These are phyloP conservation scores for Stenolophus ochropezus DNA, from an alignment of 2,888 invertebrate genomes.

Conservation along the genomic window DNA sequence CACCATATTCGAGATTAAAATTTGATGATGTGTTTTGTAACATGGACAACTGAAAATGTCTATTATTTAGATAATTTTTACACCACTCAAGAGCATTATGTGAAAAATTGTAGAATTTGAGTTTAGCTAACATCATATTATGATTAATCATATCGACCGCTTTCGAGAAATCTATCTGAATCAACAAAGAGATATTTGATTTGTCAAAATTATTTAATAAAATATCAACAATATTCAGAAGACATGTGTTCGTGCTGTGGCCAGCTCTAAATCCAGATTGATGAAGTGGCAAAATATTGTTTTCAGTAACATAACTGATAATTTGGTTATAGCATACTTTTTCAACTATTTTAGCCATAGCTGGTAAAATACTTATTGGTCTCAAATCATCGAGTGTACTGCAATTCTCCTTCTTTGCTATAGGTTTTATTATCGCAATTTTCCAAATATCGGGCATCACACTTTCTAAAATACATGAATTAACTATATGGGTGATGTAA, in stretches of 20 bases:
- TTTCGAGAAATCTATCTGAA: no score
- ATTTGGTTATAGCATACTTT: conserved; percentile 61
- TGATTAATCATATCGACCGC: conserved; percentile 54
- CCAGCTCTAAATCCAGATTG: no score
- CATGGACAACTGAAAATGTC: no score
- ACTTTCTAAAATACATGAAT: neutral
- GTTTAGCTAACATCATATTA: no score
- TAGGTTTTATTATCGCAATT: conserved; percentile 61
- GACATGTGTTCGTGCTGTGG: conserved; percentile 64
- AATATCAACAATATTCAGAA: conserved; percentile 64
- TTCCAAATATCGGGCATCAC: conserved; percentile 63
- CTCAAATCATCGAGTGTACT: conserved; percentile 61
- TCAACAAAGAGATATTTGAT: no score
- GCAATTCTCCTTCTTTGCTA: conserved; percentile 62
- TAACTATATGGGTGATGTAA: conserved; percentile 13
- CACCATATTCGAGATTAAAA: no score
- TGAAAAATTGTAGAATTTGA: no score
- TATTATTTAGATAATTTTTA: no score
- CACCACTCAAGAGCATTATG: neutral
- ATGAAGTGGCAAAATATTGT: conserved; percentile 61
- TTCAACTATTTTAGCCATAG: conserved; percentile 61
- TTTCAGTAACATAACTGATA: conserved; percentile 53
- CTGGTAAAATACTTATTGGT: conserved; percentile 62
- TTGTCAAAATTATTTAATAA: no score
- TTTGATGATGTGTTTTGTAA: no score